Conservation (phyloP, 2,113 vertebrate genomes). For the Vulpes ferrilata region DNA sequence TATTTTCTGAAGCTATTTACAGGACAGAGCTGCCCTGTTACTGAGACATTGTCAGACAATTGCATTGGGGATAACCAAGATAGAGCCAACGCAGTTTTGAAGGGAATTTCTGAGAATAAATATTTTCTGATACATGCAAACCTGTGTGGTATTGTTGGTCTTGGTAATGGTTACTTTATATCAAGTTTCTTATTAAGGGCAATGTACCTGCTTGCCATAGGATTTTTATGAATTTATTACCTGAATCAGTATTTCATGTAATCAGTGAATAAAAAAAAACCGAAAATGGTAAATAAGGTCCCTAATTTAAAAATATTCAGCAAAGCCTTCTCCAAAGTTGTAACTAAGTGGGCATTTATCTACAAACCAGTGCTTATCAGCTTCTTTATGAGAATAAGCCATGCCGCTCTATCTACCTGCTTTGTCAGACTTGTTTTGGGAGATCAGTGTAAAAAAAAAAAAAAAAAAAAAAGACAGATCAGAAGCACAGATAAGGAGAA, state of each 20-base stretch:
- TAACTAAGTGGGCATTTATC: not conserved
- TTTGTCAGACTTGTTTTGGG: not conserved
- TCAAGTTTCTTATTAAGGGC: not conserved
- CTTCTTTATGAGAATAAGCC: not conserved
- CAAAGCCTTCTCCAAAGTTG: not conserved
- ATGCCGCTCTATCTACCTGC: not conserved
- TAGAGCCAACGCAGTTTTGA: not conserved
- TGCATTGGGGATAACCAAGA: not conserved
- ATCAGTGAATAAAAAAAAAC: slow-evolving; percentile 34
- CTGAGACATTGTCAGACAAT: not conserved
- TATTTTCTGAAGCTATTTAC: slow-evolving; percentile 50
- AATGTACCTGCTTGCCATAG: not conserved
- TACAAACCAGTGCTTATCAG: rapidly evolving
- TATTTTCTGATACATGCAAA: not conserved
- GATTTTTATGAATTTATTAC: not conserved
- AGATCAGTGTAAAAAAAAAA: not conserved
- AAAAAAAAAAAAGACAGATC: not conserved
- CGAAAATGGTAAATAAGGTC: not conserved
- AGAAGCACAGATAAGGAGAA: not conserved
- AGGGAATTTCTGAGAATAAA: not conserved
- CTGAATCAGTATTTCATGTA: not conserved
- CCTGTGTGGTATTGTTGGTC: not conserved
- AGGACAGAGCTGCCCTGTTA: not conserved
- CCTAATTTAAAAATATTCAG: slow-evolving; percentile 38
- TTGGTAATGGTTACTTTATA: not conserved